Evolutionary conservation across 1,140 invertebrate genomes (phyloP).

Genomic region (Oreohelix idahoensis): DNA sequence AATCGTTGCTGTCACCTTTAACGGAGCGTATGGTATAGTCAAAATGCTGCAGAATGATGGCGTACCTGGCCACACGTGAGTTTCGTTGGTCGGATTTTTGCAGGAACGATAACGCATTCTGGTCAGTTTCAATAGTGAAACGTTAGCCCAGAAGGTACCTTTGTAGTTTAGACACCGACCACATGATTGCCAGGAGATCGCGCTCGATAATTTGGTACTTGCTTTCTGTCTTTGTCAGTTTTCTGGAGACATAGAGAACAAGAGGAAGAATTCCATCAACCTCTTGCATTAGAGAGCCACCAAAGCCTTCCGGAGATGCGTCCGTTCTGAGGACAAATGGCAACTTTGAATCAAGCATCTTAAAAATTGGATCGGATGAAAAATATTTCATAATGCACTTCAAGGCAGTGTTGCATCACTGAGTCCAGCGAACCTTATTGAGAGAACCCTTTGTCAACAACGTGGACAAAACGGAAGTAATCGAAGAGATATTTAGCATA

Average conservation of each 20-base stretch:
- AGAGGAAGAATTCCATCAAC: conserved; percentile 43
- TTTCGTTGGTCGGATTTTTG: conserved; percentile 8
- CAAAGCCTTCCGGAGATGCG: conserved; percentile 48
- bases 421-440: too few relatives aligned
- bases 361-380: too few relatives aligned
- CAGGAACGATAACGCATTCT: conserved; percentile 39
- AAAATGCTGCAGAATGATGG: conserved; percentile 34
- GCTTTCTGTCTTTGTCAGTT: conserved; percentile 40
- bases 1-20: conserved; percentile 26
- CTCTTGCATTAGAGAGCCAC: conserved; percentile 51
- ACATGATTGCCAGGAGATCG: conserved; percentile 72
- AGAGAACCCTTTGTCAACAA: too few relatives aligned
- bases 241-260: conserved; percentile 52
- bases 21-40: conserved; percentile 21
- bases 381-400: too few relatives aligned
- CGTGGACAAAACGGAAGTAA: too few relatives aligned
- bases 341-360: too few relatives aligned
- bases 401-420: too few relatives aligned
- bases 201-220: conserved; percentile 71
- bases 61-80: conserved; percentile 32
- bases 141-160: conserved; percentile 61
- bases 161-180: conserved; percentile 68
- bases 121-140: conserved; percentile 47
- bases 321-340: too few relatives aligned
- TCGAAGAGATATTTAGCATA: too few relatives aligned